Base-by-base conservation (phyloP, 2,113 vertebrate species). In the Brachionichthys hirsutus region DNA sequence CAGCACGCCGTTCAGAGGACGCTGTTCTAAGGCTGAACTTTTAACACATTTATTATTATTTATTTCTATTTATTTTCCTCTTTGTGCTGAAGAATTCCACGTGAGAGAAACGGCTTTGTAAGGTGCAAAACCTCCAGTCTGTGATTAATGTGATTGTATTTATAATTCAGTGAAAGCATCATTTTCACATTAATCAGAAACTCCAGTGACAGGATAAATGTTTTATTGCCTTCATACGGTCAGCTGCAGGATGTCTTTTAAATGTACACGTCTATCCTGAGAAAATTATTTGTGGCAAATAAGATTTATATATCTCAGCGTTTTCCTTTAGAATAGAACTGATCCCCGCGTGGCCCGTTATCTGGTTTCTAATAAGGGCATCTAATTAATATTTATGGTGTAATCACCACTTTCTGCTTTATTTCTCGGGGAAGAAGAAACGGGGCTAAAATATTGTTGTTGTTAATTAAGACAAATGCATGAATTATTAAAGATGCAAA, bases 391-490 rank as follows among this genome's bases (percentile, higher is more conserved):
- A 96, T 94, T 95, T 95, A 95, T 94, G 91, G 88, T 84, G 89
- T 94, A 96, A 96, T 94, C 91, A 92, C 73, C 91, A 94, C 92
- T 94, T 94, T 94, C 94, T 94, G 50, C 78, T 81, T 82, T 92
- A 86, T 92, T 88, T 92, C 87, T 92, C 86, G 88, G 92, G 93
- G 92, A 94, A 94, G 91, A 92, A 92, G 88, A 89, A 93, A 94
- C 93, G 91, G 60, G 87, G 90, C 93, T 92, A 94, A 94, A 96
- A 95, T 93, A 92, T 92, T 93, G 95, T 91, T 92, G 88, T 94
- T 95, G 94, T 94, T 98, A 98, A 98, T 99, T 99, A 97, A 98
- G 95, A 99, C 95, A 97, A 97, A 99, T 95, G 92, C 94, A 98
- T 98, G 94, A 97, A 98, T 99, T 98, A 98, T 98, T 99, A 95